Conservation (phyloP, 2,888 invertebrate genomes). For the Lithophane socia region DNA sequence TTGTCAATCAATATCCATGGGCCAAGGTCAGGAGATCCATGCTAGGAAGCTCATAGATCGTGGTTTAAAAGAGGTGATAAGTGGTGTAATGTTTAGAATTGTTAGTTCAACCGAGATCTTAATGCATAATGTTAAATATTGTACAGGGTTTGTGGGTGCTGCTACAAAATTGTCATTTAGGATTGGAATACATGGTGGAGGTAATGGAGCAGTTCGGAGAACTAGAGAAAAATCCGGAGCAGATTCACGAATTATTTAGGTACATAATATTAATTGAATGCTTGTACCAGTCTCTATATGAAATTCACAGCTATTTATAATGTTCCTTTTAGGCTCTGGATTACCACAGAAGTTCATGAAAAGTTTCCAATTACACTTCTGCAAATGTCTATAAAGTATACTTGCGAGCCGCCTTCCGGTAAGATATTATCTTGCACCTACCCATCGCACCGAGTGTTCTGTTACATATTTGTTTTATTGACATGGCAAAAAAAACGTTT, state of each 20-base stretch:
- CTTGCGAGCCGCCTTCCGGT: slow-evolving; percentile 97
- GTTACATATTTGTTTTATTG: neutral
- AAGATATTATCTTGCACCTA: slow-evolving; percentile 43
- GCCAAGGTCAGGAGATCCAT: slow-evolving; percentile 96
- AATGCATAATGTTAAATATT: slow-evolving; percentile 5
- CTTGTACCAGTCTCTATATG: neutral
- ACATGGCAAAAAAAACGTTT: neutral
- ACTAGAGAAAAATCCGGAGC: slow-evolving; percentile 89
- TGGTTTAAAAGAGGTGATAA: slow-evolving; percentile 89
- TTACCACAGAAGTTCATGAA: slow-evolving; percentile 95
- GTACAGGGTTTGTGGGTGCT: slow-evolving; percentile 95
- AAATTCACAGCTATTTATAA: neutral
- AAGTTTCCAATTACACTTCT: slow-evolving; percentile 95
- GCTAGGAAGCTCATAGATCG: slow-evolving; percentile 93
- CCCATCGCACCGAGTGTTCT: slow-evolving; percentile 71
- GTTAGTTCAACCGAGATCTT: neutral
- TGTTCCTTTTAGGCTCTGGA: slow-evolving; percentile 93
- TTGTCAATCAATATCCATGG: slow-evolving; percentile 95
- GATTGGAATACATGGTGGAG: slow-evolving; percentile 96
- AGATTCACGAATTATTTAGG: slow-evolving; percentile 86
- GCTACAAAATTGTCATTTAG: slow-evolving; percentile 97
- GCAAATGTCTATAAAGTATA: slow-evolving; percentile 96
- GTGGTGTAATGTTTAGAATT: neutral
- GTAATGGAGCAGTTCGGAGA: slow-evolving; percentile 92
- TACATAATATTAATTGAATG: slow-evolving; percentile 61